phyloP scores from a whole-genome alignment of 2,888 invertebrate species.

The Tipula unca region DNA sequence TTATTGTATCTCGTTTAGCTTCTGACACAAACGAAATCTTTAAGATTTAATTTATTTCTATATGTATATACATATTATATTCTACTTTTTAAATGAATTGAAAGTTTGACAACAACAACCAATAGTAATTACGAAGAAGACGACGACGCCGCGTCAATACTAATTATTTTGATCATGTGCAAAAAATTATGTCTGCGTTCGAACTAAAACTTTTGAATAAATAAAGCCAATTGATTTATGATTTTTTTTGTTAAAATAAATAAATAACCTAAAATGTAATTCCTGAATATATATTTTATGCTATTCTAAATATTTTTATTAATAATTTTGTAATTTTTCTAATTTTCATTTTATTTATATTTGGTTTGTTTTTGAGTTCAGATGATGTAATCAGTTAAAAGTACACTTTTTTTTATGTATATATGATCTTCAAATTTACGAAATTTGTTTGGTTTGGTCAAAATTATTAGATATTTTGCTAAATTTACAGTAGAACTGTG shows the following conservation, averaged over 20 bases:
- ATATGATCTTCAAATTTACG: not conserved
- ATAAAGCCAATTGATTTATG: not conserved
- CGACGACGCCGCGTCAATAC: not conserved
- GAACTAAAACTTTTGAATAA: not conserved
- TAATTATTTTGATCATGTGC: not conserved
- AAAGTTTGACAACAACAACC: not conserved
- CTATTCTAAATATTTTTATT: constrained; percentile 8
- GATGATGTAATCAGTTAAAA: not conserved
- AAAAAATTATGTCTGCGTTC: not conserved
- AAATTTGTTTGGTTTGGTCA: not conserved
- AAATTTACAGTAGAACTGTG: not conserved
- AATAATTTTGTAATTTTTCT: not conserved
- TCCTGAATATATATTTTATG: not conserved
- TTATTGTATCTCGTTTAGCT: not conserved
- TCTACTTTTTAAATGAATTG: not conserved
- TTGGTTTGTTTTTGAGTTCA: not conserved
- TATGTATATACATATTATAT: not conserved
- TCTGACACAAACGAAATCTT: not conserved
- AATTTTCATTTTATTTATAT: not conserved
- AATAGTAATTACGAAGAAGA: not conserved
- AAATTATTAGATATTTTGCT: not conserved
- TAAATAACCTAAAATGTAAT: not conserved
- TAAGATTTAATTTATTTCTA: not conserved
- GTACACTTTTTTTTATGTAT: not conserved
- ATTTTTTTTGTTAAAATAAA: not conserved